These are phyloP conservation scores for Cheilosia pagana DNA, from an alignment of 2,888 invertebrate species.

Conservation along the genomic window DNA sequence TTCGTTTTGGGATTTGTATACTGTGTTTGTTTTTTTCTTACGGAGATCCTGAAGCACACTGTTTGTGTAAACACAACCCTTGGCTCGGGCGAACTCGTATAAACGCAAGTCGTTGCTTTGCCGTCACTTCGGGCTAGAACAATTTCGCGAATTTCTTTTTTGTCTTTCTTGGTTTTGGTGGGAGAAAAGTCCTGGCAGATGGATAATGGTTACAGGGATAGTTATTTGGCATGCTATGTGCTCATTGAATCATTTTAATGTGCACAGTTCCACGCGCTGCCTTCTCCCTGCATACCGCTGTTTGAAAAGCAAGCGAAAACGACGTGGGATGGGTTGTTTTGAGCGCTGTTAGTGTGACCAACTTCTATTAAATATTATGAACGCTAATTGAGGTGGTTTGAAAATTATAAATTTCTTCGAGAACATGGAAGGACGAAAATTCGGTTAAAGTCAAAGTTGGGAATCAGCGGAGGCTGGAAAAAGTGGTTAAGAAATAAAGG, in stretches of 20 bases:
- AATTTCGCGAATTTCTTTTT: slow-evolving; percentile 31
- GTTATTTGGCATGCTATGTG: slow-evolving; percentile 56
- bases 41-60: not conserved
- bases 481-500: too few relatives aligned
- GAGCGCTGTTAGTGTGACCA: not conserved
- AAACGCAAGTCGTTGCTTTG: slow-evolving; percentile 48
- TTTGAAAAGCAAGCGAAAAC: not conserved
- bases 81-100: not conserved
- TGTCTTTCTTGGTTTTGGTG: too few relatives aligned
- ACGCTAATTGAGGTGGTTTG: too few relatives aligned
- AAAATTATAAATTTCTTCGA: too few relatives aligned
- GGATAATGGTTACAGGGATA: slow-evolving; percentile 27
- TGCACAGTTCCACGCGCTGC: slow-evolving; percentile 29
- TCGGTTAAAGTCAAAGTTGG: too few relatives aligned
- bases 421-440: too few relatives aligned
- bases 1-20: slow-evolving; percentile 11
- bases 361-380: too few relatives aligned
- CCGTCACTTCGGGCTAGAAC: slow-evolving; percentile 38
- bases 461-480: too few relatives aligned
- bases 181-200: slow-evolving; percentile 24
- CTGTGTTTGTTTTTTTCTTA: slow-evolving; percentile 13
- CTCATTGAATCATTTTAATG: slow-evolving; percentile 68
- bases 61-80: slow-evolving; percentile 2
- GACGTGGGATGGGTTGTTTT: not conserved
- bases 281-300: not conserved